Percentiles rank a stretch among this genome's conserved stretches.
Conservation (phyloP, 2,797 vertebrate species). For the Sciaenops ocellatus region DNA sequence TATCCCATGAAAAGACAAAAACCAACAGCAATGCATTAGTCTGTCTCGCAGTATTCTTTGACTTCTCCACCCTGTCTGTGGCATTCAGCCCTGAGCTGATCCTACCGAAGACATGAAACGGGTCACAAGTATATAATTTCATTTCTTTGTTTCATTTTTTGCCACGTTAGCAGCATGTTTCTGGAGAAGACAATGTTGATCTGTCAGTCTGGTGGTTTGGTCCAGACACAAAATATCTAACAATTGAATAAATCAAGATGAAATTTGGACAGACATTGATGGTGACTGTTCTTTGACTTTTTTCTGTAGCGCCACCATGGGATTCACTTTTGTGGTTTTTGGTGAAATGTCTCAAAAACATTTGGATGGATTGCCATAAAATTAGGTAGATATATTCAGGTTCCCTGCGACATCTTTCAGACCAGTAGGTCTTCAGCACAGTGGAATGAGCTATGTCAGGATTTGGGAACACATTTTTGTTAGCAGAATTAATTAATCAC, state of each 20-base stretch:
- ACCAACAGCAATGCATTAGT: conserved; percentile 23
- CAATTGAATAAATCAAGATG: not conserved
- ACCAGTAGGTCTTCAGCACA: not conserved
- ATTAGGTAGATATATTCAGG: not conserved
- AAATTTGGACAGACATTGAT: not conserved
- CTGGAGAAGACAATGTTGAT: not conserved
- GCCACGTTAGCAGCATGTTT: not conserved
- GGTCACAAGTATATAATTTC: conserved; percentile 15
- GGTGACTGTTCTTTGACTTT: not conserved
- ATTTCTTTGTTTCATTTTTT: conserved; percentile 4
- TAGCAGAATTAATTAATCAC: not conserved
- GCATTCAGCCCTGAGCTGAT: conserved; percentile 14
- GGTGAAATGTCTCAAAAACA: not conserved
- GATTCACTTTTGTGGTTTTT: not conserved
- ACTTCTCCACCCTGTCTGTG: conserved; percentile 27
- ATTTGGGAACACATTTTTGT: not conserved
- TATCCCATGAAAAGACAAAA: conserved; percentile 29
- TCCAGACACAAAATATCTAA: not conserved
- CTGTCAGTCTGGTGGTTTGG: not conserved
- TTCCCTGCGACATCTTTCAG: not conserved
- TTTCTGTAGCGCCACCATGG: not conserved
- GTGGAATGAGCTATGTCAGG: not conserved
- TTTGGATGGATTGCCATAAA: not conserved
- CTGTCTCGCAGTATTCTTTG: conserved; percentile 31
- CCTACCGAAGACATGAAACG: conserved; percentile 3